phyloP scores from a whole-genome alignment of 2,888 invertebrate genomes.

The Spilosoma lubricipeda region DNA sequence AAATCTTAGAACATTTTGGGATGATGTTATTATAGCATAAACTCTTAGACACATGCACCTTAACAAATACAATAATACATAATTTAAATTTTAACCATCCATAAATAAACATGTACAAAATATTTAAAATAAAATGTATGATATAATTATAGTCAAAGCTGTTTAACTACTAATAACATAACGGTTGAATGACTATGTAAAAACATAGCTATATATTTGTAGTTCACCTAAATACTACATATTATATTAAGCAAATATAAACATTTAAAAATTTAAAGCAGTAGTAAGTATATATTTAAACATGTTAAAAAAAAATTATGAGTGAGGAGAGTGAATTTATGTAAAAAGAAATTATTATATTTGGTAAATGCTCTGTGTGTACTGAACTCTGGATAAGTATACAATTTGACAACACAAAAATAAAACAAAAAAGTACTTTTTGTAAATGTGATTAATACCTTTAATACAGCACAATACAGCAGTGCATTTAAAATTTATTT shows the following conservation, averaged over 20 bases:
- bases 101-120: slow-evolving; percentile 28
- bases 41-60: slow-evolving; percentile 65
- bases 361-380: background rate
- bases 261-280: too few species aligned
- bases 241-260: background rate
- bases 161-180: slow-evolving; percentile 23
- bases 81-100: slow-evolving; percentile 23
- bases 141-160: slow-evolving; percentile 31
- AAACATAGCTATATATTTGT: background rate
- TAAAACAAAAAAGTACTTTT: background rate
- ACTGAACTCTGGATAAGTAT: background rate
- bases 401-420: background rate
- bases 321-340: background rate
- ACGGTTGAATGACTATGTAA: slow-evolving; percentile 32
- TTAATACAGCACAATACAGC: background rate
- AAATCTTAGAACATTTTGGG: slow-evolving; percentile 81
- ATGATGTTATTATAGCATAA: slow-evolving; percentile 68
- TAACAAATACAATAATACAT: slow-evolving; percentile 42
- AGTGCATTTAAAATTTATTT: background rate
- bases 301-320: background rate
- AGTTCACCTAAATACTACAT: background rate
- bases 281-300: slow-evolving; percentile 1
- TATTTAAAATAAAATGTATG: slow-evolving; percentile 12
- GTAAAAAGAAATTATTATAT: background rate
- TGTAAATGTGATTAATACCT: background rate